These are phyloP conservation scores for Lapara coniferarum DNA, from an alignment of 2,888 invertebrate species.

Conservation along the genomic window DNA sequence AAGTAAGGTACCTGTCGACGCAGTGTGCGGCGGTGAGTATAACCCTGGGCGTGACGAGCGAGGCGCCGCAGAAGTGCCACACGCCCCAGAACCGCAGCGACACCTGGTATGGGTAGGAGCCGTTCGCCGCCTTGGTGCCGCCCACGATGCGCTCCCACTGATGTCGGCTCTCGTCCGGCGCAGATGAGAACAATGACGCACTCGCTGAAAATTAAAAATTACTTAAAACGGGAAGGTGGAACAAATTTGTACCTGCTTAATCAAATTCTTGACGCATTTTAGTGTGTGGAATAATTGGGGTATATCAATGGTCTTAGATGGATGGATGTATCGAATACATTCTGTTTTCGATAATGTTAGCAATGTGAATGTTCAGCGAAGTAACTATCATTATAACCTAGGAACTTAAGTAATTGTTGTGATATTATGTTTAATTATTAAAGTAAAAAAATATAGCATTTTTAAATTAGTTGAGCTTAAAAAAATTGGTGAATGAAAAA, in stretches of 20 bases:
- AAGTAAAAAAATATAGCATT: no score
- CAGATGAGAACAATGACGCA: conserved; percentile 61
- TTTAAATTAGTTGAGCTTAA: background rate
- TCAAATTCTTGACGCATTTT: no score
- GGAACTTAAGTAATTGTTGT: no score
- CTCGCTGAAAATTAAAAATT: conserved; percentile 28
- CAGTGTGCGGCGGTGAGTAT: conserved; percentile 84
- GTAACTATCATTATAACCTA: no score
- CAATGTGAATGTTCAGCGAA: no score
- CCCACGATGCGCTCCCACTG: conserved; percentile 81
- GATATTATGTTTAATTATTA: no score
- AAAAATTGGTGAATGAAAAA: background rate
- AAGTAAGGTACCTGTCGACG: conserved; percentile 69
- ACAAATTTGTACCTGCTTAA: no score
- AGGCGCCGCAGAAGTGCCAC: conserved; percentile 85
- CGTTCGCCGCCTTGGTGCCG: conserved; percentile 77
- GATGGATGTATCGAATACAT: no score
- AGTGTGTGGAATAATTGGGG: no score
- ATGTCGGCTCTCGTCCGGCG: conserved; percentile 52
- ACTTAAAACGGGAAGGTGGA: no score
- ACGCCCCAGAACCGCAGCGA: conserved; percentile 75
- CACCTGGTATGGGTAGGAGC: conserved; percentile 80
- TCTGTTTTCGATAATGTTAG: no score
- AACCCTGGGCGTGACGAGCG: conserved; percentile 78
- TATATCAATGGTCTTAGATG: no score